Evolutionary conservation across 2,113 vertebrate species (phyloP).

Genomic region (Notechis scutatus): DNA sequence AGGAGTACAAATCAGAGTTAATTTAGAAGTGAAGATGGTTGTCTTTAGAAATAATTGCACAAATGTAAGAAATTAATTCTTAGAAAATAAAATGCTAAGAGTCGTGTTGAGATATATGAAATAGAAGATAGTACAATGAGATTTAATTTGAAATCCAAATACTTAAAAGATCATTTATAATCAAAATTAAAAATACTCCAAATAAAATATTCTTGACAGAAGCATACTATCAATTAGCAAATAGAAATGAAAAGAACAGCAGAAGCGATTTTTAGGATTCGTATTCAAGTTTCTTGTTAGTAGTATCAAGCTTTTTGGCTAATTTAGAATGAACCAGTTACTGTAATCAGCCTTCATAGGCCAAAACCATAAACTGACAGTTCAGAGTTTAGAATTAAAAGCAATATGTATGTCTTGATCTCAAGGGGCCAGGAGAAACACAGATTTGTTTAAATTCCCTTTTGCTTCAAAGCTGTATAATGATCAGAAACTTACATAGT

Average conservation of each 20-base stretch:
- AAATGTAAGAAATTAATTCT: constrained; percentile 4
- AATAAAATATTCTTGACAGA: not conserved
- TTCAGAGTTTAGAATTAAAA: not conserved
- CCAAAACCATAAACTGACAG: not conserved
- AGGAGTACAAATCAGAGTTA: not conserved
- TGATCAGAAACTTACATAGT: no score
- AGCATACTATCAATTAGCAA: not conserved
- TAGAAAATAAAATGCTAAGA: not conserved
- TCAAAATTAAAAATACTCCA: constrained; percentile 6
- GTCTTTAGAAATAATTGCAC: not conserved
- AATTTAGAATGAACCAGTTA: not conserved
- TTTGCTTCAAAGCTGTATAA: not conserved
- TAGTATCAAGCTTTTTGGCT: not conserved
- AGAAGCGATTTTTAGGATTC: not conserved
- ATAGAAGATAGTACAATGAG: not conserved
- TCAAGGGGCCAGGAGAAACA: not conserved
- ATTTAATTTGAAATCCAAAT: not conserved
- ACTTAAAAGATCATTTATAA: constrained; percentile 10
- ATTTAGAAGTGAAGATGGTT: not conserved
- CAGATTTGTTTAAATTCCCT: not conserved
- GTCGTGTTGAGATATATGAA: not conserved
- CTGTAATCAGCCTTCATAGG: not conserved
- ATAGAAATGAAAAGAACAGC: not conserved
- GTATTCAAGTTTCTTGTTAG: not conserved
- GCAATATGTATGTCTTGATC: not conserved